Evolutionary conservation across 1,140 invertebrate species (phyloP).

Genomic region (Agrypnia vestita): DNA sequence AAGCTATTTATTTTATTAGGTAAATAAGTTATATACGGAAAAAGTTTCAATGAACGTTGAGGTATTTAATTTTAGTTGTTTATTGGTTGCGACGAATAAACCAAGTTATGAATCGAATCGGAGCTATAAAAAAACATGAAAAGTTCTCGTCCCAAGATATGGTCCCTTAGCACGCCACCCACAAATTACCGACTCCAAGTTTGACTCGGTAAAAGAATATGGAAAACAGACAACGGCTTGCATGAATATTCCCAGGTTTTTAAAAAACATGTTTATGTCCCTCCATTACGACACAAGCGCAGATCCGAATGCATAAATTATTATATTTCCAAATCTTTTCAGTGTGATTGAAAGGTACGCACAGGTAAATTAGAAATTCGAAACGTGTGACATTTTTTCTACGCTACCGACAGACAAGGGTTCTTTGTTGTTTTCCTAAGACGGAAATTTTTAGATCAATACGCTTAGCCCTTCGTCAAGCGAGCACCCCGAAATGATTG

Average conservation of each 20-base stretch:
- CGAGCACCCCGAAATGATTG: constrained; percentile 48
- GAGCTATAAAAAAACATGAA: constrained; percentile 51
- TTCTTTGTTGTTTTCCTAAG: constrained; percentile 39
- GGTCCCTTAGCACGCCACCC: constrained; percentile 41
- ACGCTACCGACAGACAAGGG: constrained; percentile 37
- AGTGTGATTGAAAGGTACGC: constrained; percentile 32
- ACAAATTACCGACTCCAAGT: constrained; percentile 31
- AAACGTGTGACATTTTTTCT: constrained; percentile 56
- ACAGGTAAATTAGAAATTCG: constrained; percentile 61
- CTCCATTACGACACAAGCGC: not conserved
- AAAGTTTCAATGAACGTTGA: constrained; percentile 45
- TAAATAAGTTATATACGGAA: constrained; percentile 41
- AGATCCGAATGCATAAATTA: constrained; percentile 47
- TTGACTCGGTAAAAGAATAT: constrained; percentile 35
- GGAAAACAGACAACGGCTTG: constrained; percentile 44
- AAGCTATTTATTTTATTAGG: constrained; percentile 40
- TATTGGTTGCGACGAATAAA: constrained; percentile 45
- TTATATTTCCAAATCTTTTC: constrained; percentile 8
- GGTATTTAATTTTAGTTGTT: constrained; percentile 48
- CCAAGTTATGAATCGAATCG: constrained; percentile 52
- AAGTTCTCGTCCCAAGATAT: constrained; percentile 46
- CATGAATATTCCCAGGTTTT: constrained; percentile 53
- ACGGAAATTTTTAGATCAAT: constrained; percentile 51
- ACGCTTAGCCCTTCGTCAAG: constrained; percentile 57
- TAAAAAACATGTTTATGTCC: constrained; percentile 30